Conservation (phyloP, 2,888 invertebrate species). For the Parthenolecanium corni region DNA sequence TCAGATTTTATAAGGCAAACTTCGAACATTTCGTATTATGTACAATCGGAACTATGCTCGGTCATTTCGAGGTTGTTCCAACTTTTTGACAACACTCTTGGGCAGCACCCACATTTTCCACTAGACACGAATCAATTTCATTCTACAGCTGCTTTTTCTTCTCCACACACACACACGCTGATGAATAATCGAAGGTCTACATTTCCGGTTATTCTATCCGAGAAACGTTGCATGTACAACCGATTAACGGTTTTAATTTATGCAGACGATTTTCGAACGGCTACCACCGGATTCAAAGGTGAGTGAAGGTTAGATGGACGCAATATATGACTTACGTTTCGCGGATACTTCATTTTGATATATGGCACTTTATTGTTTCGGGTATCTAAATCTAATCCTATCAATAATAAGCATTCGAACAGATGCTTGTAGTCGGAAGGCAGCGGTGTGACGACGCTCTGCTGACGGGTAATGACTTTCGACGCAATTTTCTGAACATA, state of each 20-base stretch:
- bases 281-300: neutral
- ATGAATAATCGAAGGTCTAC: neutral
- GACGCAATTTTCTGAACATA: conserved; percentile 52
- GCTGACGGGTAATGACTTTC: conserved; percentile 28
- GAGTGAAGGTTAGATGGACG: too few relatives aligned
- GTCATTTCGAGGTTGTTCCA: too few relatives aligned
- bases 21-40: too few relatives aligned
- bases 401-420: conserved; percentile 56
- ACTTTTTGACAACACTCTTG: too few relatives aligned
- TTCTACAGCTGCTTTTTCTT: too few relatives aligned
- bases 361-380: conserved; percentile 47
- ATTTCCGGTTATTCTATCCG: neutral
- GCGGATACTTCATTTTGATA: conserved; percentile 58
- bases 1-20: too few relatives aligned
- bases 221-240: too few relatives aligned
- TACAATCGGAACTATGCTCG: too few relatives aligned
- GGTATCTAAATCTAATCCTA: conserved; percentile 52
- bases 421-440: conserved; percentile 38
- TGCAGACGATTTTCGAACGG: neutral
- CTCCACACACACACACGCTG: too few relatives aligned
- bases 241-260: neutral
- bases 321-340: conserved; percentile 44
- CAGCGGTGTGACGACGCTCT: conserved; percentile 4
- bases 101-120: conserved; percentile 1
- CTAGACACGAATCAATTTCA: too few relatives aligned